Base-by-base conservation (phyloP, 2,797 vertebrate genomes). In the Propithecus perrieri region DNA sequence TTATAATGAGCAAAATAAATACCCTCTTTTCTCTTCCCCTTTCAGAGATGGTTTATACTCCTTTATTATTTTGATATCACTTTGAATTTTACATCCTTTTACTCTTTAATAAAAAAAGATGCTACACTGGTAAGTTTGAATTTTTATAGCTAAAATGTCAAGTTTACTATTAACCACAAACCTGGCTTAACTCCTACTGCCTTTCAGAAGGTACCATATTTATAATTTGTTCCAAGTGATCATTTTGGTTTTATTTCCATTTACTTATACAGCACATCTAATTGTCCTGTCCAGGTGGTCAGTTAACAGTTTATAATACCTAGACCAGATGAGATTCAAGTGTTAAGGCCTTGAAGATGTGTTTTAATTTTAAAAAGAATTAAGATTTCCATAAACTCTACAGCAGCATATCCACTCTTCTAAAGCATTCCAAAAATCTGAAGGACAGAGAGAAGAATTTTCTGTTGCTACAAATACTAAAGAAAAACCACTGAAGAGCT, bases 311-410 rank as follows among this genome's bases (percentile, higher is more conserved):
- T 94, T 85, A 72, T 85, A 96, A 95, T 89, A 95, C 63, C 35
- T 35, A 95, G 81, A 91, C 15, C n/a, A 89, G n/a, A 91, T 85
- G 59, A 85, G 28, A 92, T 53, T 57, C 67, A 95, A 88, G 7
- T 69, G 57, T 50, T 48, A 95, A 89, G 55, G 71, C 61, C 72
- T 87, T 92, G 33, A 95, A 97, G 38, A 28, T 76, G 7, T 71
- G 33, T 76, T 75, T 95, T 57, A 84, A 71, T 89, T 96, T 88
- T n/a, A 85, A 89, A 97, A 97, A 92, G 24, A 85, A 96, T 57
- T 94, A 67, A 59, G 33, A 65, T 91, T 93, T 84, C 46, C 90
- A 96, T 89, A 71, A 94, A 75, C 30, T 96, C 69, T 72, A 72
- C 24, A 89, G 7, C 2, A 96, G 43, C 50, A 92, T 72, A 80